phyloP scores from a whole-genome alignment of 2,888 invertebrate genomes.

The Aporophyla nigra region DNA sequence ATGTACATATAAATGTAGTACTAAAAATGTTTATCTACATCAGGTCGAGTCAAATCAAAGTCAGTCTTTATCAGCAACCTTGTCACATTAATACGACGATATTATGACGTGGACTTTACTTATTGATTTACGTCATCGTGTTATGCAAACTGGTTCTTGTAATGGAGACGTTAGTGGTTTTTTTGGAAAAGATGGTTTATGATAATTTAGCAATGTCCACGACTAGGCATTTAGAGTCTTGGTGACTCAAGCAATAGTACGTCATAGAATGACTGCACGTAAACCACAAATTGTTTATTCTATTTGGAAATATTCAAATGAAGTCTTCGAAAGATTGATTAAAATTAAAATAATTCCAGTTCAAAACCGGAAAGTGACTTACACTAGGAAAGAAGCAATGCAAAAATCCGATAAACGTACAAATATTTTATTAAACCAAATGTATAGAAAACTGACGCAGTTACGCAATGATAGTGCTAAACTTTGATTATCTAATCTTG shows the following conservation, averaged over 20 bases:
- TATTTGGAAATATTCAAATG: conserved; percentile 35
- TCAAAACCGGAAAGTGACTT: conserved; percentile 10
- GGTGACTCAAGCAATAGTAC: conserved; percentile 38
- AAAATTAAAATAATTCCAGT: conserved; percentile 34
- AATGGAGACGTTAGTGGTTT: conserved; percentile 32
- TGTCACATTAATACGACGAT: conserved; percentile 62
- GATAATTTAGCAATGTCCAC: conserved; percentile 33
- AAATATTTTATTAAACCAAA: conserved; percentile 19
- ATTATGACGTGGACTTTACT: conserved; percentile 67
- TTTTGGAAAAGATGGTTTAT: conserved; percentile 40
- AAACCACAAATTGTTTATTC: conserved; percentile 16
- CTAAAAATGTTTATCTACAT: conserved; percentile 58
- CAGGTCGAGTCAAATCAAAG: conserved; percentile 77
- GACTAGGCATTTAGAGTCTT: conserved; percentile 4
- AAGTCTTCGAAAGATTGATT: not conserved
- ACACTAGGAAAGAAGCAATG: not conserved
- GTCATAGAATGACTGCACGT: conserved; percentile 21
- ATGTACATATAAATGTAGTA: conserved; percentile 10
- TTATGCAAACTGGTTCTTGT: conserved; percentile 60
- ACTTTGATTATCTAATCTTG: conserved; percentile 31
- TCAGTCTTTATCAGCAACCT: conserved; percentile 73
- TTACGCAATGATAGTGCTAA: not conserved
- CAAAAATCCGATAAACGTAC: not conserved
- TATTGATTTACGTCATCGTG: conserved; percentile 66
- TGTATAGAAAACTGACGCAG: not conserved